Evolutionary conservation across 2,888 invertebrate genomes (phyloP).

Genomic region (Labia minor): DNA sequence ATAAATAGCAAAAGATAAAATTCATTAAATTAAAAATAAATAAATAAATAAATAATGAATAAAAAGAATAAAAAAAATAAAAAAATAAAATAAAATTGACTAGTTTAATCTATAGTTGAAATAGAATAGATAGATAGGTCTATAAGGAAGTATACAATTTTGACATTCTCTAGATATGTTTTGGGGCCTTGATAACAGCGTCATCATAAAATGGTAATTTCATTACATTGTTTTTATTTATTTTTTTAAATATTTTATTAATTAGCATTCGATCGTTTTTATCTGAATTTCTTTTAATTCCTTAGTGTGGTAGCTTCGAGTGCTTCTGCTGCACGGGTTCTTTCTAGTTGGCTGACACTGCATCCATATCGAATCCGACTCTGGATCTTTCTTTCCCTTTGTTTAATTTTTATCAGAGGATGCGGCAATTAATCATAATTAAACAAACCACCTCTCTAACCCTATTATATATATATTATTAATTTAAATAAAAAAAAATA

Average conservation of each 20-base stretch:
- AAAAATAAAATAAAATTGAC: background rate
- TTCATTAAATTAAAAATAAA: no score
- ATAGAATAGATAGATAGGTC: background rate
- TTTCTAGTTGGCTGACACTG: background rate
- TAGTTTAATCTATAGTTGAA: no score
- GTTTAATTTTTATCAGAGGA: background rate
- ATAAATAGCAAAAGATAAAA: no score
- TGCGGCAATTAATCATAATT: background rate
- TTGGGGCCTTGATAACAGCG: background rate
- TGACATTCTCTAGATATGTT: background rate
- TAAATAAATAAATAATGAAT: no score
- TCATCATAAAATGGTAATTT: background rate
- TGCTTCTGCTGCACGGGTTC: background rate
- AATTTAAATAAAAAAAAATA: no score
- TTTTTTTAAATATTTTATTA: background rate
- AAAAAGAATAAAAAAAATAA: background rate
- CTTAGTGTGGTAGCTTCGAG: background rate
- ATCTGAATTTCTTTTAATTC: background rate
- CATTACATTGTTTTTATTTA: background rate
- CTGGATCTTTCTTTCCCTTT: background rate
- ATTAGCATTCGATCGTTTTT: background rate
- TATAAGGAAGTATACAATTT: background rate
- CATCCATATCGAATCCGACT: background rate
- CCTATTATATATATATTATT: no score
- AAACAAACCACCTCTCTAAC: no score